phyloP scores from a whole-genome alignment of 2,797 vertebrate species.

The Percopsis omiscomaycus region DNA sequence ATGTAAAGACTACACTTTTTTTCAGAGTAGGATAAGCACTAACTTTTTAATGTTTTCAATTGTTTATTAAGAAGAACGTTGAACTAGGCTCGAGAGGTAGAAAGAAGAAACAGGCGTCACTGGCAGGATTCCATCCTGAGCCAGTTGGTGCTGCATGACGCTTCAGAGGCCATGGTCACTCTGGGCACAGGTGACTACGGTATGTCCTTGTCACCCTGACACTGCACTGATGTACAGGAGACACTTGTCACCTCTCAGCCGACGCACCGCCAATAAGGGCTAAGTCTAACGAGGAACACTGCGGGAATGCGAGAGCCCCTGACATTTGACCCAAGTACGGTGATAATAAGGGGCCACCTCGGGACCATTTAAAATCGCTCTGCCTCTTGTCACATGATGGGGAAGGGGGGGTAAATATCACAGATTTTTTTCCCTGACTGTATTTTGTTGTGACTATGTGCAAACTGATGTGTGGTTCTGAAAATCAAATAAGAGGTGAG shows the following conservation, averaged over 20 bases:
- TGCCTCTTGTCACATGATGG: not conserved
- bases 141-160: too few species aligned
- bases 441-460: slow-evolving; percentile 41
- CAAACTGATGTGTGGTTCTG: slow-evolving; percentile 21
- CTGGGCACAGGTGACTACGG: slow-evolving; percentile 3
- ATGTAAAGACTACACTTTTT: too few species aligned
- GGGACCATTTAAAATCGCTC: not conserved
- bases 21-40: too few species aligned
- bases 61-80: too few species aligned
- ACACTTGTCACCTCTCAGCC: slow-evolving; percentile 59
- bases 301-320: not conserved
- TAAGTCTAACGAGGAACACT: not conserved
- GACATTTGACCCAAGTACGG: not conserved
- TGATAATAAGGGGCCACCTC: not conserved
- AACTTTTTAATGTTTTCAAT: too few species aligned
- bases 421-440: slow-evolving; percentile 28
- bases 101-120: too few species aligned
- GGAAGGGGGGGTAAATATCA: not conserved
- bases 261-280: slow-evolving; percentile 44
- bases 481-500: slow-evolving; percentile 34
- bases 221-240: slow-evolving; percentile 19
- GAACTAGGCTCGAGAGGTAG: too few species aligned
- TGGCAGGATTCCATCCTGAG: too few species aligned
- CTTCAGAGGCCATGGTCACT: not conserved
- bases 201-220: slow-evolving; percentile 41